Conservation (phyloP, 2,888 invertebrate species). For the Coenonympha glycerion region DNA sequence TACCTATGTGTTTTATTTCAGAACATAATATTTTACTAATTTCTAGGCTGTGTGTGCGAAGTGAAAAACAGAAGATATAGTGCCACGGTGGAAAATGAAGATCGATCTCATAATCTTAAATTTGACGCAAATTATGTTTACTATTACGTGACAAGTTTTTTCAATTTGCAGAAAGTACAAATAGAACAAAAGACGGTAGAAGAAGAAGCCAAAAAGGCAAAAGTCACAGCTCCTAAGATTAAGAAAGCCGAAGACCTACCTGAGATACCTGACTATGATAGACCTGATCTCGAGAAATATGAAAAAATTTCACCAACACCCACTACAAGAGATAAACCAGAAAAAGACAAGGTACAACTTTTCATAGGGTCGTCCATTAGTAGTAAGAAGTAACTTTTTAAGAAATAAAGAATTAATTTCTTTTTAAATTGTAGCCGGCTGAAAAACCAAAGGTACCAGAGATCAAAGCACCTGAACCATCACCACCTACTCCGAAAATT, state of each 20-base stretch:
- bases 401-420: not conserved
- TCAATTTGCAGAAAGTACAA: slow-evolving; percentile 63
- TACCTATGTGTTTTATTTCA: not conserved
- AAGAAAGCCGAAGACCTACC: slow-evolving; percentile 77
- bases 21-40: no score
- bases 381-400: not conserved
- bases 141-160: no score
- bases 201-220: slow-evolving; percentile 67
- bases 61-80: no score
- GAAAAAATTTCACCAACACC: slow-evolving; percentile 75
- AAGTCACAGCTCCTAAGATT: slow-evolving; percentile 56
- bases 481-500: slow-evolving; percentile 84
- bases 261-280: slow-evolving; percentile 83
- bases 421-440: slow-evolving; percentile 33
- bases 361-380: not conserved
- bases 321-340: slow-evolving; percentile 68
- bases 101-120: no score
- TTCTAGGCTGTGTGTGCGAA: no score
- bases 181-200: slow-evolving; percentile 65
- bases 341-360: slow-evolving; percentile 49
- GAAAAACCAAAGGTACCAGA: slow-evolving; percentile 76
- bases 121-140: no score
- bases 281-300: slow-evolving; percentile 82
- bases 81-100: not conserved
- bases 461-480: slow-evolving; percentile 80